phyloP scores from a whole-genome alignment of 2,888 invertebrate species.

The Pasiphila rectangulata region DNA sequence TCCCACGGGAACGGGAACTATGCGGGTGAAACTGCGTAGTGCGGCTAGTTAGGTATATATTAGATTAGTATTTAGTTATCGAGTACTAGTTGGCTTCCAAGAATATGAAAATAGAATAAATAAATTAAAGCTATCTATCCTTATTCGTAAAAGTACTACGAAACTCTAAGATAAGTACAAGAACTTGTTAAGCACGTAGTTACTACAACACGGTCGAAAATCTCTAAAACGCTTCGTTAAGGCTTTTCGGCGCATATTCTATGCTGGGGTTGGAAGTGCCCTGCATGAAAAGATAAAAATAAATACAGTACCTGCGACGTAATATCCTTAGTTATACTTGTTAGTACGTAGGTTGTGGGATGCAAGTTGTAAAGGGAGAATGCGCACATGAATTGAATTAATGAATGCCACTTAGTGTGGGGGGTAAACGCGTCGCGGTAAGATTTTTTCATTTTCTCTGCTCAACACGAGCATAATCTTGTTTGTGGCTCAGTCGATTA shows the following conservation, averaged over 20 bases:
- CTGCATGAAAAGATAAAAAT: conserved; percentile 2
- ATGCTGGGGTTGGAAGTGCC: background rate
- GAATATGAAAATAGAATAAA: no score
- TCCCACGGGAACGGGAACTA: no score
- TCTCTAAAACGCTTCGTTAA: no score
- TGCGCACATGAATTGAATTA: conserved; percentile 27
- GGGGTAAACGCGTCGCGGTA: conserved; percentile 14
- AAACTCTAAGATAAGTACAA: no score
- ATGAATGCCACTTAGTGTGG: conserved; percentile 25
- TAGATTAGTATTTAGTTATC: no score
- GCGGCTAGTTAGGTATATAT: no score
- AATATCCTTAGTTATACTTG: conserved; percentile 4
- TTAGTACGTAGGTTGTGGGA: conserved; percentile 7
- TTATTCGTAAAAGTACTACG: no score
- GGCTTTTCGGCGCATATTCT: background rate
- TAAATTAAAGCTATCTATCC: no score
- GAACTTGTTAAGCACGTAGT: no score
- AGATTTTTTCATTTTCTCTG: conserved; percentile 9
- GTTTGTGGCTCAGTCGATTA: background rate
- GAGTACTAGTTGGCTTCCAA: no score
- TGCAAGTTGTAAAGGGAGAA: conserved; percentile 14
- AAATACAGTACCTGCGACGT: conserved; percentile 2
- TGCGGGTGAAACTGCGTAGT: no score
- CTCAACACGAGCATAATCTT: conserved; percentile 5
- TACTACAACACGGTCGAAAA: no score